Percentiles rank a stretch among this genome's conserved stretches.
Conservation (phyloP, 1,140 invertebrate genomes). For the Drosophila lacertosa region DNA sequence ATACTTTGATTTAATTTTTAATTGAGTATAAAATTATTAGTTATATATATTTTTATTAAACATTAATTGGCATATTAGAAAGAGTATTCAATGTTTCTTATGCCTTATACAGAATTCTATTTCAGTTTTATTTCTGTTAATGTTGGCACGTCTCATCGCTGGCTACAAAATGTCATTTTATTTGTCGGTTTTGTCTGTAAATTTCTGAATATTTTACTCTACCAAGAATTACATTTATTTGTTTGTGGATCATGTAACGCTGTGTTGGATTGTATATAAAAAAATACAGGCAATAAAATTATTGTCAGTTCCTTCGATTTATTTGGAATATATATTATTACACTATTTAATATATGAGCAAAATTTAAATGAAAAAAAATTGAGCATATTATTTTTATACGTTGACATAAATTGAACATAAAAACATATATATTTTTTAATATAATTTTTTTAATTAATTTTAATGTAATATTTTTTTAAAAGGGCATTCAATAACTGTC, state of each 20-base stretch:
- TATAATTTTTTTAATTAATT: not conserved
- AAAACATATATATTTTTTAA: not conserved
- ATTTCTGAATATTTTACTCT: slow-evolving; percentile 3
- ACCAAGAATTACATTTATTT: not conserved
- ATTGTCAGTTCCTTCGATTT: too few relatives aligned
- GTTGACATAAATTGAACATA: too few relatives aligned
- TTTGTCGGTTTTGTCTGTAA: slow-evolving; percentile 10
- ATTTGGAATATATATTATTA: too few relatives aligned
- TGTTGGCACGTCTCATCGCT: slow-evolving; percentile 3
- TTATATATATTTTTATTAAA: not conserved
- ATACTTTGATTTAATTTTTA: not conserved
- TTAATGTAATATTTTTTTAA: not conserved
- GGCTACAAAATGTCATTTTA: slow-evolving; percentile 28
- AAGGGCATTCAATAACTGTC: slow-evolving; percentile 2
- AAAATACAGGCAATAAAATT: too few relatives aligned
- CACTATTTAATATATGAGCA: too few relatives aligned
- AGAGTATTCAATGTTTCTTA: not conserved
- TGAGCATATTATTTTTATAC: too few relatives aligned
- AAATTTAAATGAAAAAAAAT: too few relatives aligned
- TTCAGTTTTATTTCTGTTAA: slow-evolving; percentile 8
- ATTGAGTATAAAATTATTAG: not conserved
- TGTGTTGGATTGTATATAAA: too few relatives aligned
- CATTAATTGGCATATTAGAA: too few relatives aligned
- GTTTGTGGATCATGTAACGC: too few relatives aligned
- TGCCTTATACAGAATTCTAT: not conserved